Conservation (phyloP, 1,140 invertebrate species). For the Cheumatopsyche charites region DNA sequence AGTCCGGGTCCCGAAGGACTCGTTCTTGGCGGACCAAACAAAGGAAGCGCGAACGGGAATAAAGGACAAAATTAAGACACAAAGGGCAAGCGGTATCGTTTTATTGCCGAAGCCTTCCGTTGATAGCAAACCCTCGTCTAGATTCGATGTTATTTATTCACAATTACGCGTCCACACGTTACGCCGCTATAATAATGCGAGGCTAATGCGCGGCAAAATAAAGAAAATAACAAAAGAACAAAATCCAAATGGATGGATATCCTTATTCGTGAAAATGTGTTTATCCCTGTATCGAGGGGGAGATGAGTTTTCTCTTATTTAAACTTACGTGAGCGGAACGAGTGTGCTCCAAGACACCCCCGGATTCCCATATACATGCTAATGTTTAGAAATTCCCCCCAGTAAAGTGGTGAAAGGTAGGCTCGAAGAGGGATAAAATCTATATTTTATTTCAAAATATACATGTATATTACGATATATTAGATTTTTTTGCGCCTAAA, state of each 20-base stretch:
- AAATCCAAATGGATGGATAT: slow-evolving; percentile 39
- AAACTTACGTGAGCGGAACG: slow-evolving; percentile 34
- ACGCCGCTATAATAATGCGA: background rate
- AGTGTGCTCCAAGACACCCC: slow-evolving; percentile 20
- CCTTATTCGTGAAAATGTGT: slow-evolving; percentile 40
- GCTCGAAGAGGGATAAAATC: slow-evolving; percentile 1
- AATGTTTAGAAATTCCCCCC: slow-evolving; percentile 27
- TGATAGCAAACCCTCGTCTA: slow-evolving; percentile 16
- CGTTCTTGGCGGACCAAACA: slow-evolving; percentile 41
- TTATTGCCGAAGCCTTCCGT: slow-evolving; percentile 30
- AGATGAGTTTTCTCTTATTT: slow-evolving; percentile 33
- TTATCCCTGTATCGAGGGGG: slow-evolving; percentile 37
- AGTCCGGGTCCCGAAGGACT: slow-evolving; percentile 41
- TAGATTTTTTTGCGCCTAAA: no score
- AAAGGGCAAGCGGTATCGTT: slow-evolving; percentile 42
- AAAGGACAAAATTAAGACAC: slow-evolving; percentile 48
- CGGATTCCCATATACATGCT: slow-evolving; percentile 44
- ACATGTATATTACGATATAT: no score
- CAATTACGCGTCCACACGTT: background rate
- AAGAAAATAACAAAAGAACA: slow-evolving; percentile 5
- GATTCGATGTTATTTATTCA: slow-evolving; percentile 9
- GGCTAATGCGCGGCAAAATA: no score
- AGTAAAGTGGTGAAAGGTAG: background rate
- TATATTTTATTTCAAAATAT: no score
- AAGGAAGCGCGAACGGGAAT: slow-evolving; percentile 41